Base-by-base conservation (phyloP, 2,888 invertebrate species). In the Bruchidius siliquastri region DNA sequence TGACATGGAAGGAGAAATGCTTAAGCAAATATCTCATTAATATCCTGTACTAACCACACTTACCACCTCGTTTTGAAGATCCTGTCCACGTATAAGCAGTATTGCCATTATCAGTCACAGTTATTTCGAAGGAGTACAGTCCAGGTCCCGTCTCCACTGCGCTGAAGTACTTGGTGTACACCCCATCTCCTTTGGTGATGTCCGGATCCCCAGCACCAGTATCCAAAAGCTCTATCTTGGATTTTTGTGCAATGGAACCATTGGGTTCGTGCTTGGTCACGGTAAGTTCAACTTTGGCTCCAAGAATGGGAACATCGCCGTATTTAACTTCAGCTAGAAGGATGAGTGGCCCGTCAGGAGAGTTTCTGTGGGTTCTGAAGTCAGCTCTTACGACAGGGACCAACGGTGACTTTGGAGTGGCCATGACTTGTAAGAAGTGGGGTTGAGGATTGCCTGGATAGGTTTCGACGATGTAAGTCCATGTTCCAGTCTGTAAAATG, bases 141-240 rank as follows among this genome's bases (percentile, higher is more conserved):
- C 89, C 89, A 0, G 87, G 84, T 66, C 87, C 87, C 70, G 86
- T 85, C 22, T 84, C 84, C 4, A 85, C 85, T n/a, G 89, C 88
- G 76, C 86, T 88, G 78, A 90, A 89, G 81, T 90, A 91, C 69
- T 90, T 87, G 0, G 91, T 89, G 81, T 92, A 92, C 18, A 92
- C 87, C 0, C 92, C 92, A 83, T 92, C 92, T 0, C 90, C 89
- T 82, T 87, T 88, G 22, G 89, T 89, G 26, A 91, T 87, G 82
- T 92, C 92, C 0, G 91, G 91, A 85, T 91, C 91, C 76, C 90
- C 91, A 78, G 88, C 88, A 13, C 91, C 91, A 69, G 88, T 89
- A 82, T 91, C 91, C 71, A 89, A 82, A 0, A 91, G 84, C 75
- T 88, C 87, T 71, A 90, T 85, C 72, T 83, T 87, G 76, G 84